Evolutionary conservation across 2,888 invertebrate species (phyloP), one percentile per base, ranked within the genome.

Genomic region (Drosophila prolongata): DNA sequence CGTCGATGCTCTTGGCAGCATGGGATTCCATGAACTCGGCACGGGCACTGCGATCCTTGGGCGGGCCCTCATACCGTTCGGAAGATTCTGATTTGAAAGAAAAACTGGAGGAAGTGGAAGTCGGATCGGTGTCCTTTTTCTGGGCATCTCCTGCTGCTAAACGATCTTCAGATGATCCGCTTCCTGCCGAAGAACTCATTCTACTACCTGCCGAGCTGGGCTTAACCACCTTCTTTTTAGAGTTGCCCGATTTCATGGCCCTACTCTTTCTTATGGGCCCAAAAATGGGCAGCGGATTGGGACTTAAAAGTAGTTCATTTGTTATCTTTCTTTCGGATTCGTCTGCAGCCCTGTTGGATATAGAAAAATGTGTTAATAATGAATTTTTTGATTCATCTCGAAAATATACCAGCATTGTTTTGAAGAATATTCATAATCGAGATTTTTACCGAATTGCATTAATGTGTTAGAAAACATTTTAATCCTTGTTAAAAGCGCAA

Each of bases 1-100:
- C 76, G 46, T 89, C 84, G 8, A 92, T 87, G 6, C 57, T 66
- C 10, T 71, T 75, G 11, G 71, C 47, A 5, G 73, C 79, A 11
- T 78, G 67, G 6, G 72, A 42, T n/a, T 83, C 73, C 27, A 89
- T 38, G 11, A 79, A 79, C 5, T 73, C 62, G 0, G 65, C 44
- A 0, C 69, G 52, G 1, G 69, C 6, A 1, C 30, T 67, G 9
- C 54, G 60, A 10, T 77, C 75, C 42, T 13, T 43, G n/a, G 68
- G 71, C 9, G 53, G n/a, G 8, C 14, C 11, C 9, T 72, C 65
- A 13, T 50, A 55, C 1, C 30, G 35, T 1, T 24, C 11, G 3
- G 34, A 14, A 14, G 64, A 59, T 27, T 38, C 35, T 2, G 42
- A 35, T 40, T 47, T 64, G 1, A n/a, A 13, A 14, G 57, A 56